Conservation (phyloP, 2,888 invertebrate genomes). For the Hylaea fasciaria region DNA sequence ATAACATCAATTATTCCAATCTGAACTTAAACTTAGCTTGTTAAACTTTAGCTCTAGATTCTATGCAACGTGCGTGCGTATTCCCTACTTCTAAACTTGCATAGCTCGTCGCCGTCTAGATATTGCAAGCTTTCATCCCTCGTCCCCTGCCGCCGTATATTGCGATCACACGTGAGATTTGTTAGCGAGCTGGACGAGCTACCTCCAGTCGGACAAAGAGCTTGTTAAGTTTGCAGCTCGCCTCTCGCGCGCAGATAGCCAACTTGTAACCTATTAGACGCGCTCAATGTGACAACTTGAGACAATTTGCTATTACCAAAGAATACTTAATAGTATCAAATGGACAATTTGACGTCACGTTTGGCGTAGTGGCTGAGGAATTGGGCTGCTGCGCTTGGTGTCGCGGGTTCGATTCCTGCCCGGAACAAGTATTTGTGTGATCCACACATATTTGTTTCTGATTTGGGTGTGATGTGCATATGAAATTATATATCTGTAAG, state of each 20-base stretch:
- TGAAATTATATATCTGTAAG: too few relatives aligned
- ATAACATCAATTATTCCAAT: not conserved
- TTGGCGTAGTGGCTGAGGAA: too few relatives aligned
- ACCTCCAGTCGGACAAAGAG: slow-evolving; percentile 61
- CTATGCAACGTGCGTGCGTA: not conserved
- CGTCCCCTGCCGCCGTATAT: slow-evolving; percentile 21
- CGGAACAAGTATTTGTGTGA: too few relatives aligned
- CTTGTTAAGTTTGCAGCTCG: slow-evolving; percentile 69
- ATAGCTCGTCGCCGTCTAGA: slow-evolving; percentile 1
- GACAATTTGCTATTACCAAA: slow-evolving; percentile 14
- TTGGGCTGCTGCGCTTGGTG: too few relatives aligned
- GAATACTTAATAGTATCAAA: too few relatives aligned
- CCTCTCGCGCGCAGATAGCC: slow-evolving; percentile 64
- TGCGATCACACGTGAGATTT: slow-evolving; percentile 53
- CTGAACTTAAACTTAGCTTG: too few relatives aligned
- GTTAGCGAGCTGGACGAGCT: slow-evolving; percentile 50
- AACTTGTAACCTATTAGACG: slow-evolving; percentile 60
- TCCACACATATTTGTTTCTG: too few relatives aligned
- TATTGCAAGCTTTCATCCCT: slow-evolving; percentile 20
- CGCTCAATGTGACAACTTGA: slow-evolving; percentile 47
- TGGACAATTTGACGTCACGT: too few relatives aligned
- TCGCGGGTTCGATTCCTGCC: too few relatives aligned
- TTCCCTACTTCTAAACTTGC: not conserved
- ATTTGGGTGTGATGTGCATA: too few relatives aligned
- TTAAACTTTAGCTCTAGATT: too few relatives aligned